A percentile compares a stretch with the other conserved stretches of the same genome.
Evolutionary conservation across 2,113 vertebrate genomes (phyloP).

Genomic region (Picathartes gymnocephalus): DNA sequence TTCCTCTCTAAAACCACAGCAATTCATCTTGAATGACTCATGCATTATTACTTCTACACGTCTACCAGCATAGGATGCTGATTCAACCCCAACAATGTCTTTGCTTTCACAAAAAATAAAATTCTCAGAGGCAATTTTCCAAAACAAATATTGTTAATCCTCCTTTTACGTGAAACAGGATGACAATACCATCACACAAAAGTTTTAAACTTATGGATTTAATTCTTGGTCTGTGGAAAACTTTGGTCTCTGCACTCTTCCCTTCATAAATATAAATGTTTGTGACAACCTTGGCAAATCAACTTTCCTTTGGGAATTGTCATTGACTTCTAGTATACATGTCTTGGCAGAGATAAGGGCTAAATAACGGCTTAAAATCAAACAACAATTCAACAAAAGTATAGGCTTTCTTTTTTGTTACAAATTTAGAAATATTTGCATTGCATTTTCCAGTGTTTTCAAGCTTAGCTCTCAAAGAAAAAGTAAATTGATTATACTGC

Average conservation of each 20-base stretch:
- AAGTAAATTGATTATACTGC: neutral
- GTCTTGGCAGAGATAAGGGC: neutral
- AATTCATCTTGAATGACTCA: conserved; percentile 18
- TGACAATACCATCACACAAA: neutral
- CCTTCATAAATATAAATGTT: neutral
- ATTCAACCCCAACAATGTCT: neutral
- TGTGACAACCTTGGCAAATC: neutral
- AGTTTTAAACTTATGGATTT: conserved; percentile 5
- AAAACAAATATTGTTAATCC: conserved; percentile 1
- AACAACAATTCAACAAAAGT: neutral
- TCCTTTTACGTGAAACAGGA: neutral
- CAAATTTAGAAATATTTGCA: neutral
- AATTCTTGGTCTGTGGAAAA: neutral
- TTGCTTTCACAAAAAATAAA: neutral
- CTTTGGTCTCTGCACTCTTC: neutral
- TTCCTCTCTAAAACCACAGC: neutral
- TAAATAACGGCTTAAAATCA: neutral
- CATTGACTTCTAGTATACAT: neutral
- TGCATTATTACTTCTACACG: neutral
- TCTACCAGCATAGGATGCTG: neutral
- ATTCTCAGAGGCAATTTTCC: neutral
- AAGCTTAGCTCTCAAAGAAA: neutral
- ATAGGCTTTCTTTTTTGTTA: neutral
- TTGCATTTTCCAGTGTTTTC: neutral
- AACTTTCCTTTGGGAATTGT: neutral